Base-by-base conservation (phyloP, 2,797 vertebrate genomes). In the Tarsius wallacei region DNA sequence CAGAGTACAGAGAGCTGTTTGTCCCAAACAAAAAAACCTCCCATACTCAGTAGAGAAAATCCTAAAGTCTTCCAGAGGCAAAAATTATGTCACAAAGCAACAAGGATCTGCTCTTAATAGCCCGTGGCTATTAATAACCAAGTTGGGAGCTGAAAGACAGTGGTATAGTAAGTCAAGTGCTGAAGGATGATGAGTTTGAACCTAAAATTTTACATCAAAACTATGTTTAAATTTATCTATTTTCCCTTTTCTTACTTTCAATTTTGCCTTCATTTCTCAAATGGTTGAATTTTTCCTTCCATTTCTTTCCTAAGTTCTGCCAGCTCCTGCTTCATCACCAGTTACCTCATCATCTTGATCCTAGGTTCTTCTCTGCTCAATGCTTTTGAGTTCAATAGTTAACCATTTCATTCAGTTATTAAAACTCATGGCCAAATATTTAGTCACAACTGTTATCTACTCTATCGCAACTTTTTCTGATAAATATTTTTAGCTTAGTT, bases 361-460 rank as follows among this genome's bases (percentile, higher is more conserved):
- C 61, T 84, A 64, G 64, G n/a, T 84, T 90, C n/a, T 92, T 90
- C 61, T 88, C 63, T 92, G 63, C 21, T 90, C 57, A 57, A 17
- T 93, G 73, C 8, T 83, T 36, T 94, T 90, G 36, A 90, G 49
- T 73, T 77, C 31, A 86, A 33, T 57, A 81, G 77, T 71, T 2
- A 82, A 31, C n/a, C 64, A 9, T 81, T 85, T 76, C 47, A 84
- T n/a, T 85, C 66, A 53, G 28, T 36, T 92, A 77, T 55, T 15
- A 94, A 90, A 89, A 68, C 80, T 68, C n/a, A 42, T 81, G 31
- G n/a, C 2, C 68, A 82, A 89, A 77, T 91, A 95, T 55, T 82
- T 85, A 76, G 51, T 78, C n/a, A 77, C 33, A 89, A 77, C 12
- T 91, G 87, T 77, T 81, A 85, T 83, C 36, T 95, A 83, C 11